These are phyloP conservation scores for Vultur gryphus DNA, from an alignment of 2,797 vertebrate genomes.

Conservation along the genomic window DNA sequence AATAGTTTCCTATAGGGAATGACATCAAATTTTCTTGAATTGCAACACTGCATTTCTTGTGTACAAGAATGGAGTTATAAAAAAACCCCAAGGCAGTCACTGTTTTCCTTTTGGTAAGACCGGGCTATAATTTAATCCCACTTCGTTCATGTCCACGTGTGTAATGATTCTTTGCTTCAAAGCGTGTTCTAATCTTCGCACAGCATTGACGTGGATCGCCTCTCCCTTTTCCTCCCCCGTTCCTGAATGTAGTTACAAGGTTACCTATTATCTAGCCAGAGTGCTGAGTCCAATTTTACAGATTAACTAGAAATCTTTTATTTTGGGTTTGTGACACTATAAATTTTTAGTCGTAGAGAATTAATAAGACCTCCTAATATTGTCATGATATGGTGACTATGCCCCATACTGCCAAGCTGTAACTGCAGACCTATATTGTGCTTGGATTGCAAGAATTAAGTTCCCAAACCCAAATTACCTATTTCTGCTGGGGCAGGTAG, in stretches of 20 bases:
- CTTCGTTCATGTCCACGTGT: not conserved
- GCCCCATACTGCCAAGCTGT: no score
- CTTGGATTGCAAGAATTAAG: not conserved
- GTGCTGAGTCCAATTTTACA: not conserved
- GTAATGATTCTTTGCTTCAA: not conserved
- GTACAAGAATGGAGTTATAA: not conserved
- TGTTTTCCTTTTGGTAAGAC: not conserved
- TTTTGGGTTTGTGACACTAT: not conserved
- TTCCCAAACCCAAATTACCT: not conserved
- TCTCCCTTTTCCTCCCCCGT: not conserved
- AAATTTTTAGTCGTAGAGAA: not conserved
- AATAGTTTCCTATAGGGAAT: not conserved
- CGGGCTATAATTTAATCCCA: not conserved
- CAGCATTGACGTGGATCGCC: not conserved
- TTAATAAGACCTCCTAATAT: not conserved
- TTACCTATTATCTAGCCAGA: no score
- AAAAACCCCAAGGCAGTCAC: not conserved
- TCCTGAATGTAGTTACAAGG: not conserved
- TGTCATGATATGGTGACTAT: no score
- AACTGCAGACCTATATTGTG: not conserved
- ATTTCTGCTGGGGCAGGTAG: not conserved
- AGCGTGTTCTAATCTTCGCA: rapidly evolving
- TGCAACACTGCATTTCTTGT: not conserved
- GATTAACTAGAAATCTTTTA: not conserved
- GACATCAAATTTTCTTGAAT: not conserved